Conservation (phyloP, 2,888 invertebrate species). For the Macrosoma leucophasiata region DNA sequence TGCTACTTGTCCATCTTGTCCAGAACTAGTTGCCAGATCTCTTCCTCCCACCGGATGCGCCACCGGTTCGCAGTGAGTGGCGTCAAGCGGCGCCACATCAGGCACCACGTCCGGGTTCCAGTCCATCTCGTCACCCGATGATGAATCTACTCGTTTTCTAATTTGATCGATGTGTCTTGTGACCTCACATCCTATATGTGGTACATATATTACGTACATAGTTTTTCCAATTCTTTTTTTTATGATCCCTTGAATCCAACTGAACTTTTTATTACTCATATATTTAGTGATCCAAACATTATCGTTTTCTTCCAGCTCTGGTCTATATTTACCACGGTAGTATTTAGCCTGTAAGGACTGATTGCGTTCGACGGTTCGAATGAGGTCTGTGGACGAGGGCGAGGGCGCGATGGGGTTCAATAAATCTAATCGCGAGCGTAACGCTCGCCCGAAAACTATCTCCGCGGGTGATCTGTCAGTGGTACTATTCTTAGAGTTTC, state of each 20-base stretch:
- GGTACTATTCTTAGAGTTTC: slow-evolving; percentile 18
- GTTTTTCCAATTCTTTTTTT: slow-evolving; percentile 11
- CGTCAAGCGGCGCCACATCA: too few species aligned
- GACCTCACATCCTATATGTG: slow-evolving; percentile 2
- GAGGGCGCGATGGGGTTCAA: slow-evolving; percentile 3
- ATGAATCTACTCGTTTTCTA: not conserved
- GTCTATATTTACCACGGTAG: not conserved
- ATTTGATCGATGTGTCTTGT: slow-evolving; percentile 8
- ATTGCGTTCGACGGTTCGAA: slow-evolving; percentile 7
- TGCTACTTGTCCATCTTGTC: too few species aligned
- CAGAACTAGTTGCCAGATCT: too few species aligned
- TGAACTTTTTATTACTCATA: slow-evolving; percentile 8
- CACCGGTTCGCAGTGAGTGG: too few species aligned
- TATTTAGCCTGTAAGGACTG: slow-evolving; percentile 13
- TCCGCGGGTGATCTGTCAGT: slow-evolving; percentile 12
- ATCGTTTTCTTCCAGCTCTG: not conserved
- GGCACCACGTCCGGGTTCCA: too few species aligned
- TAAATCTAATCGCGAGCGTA: slow-evolving; percentile 13
- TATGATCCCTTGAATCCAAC: slow-evolving; percentile 13
- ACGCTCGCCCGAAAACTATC: slow-evolving; percentile 7
- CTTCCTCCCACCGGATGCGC: too few species aligned
- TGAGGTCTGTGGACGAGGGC: slow-evolving; percentile 7
- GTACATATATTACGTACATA: slow-evolving; percentile 2
- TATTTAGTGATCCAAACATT: slow-evolving; percentile 11
- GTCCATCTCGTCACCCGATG: too few species aligned